Base-by-base conservation (phyloP, 2,888 invertebrate species). In the Caenorhabditis sinica region DNA sequence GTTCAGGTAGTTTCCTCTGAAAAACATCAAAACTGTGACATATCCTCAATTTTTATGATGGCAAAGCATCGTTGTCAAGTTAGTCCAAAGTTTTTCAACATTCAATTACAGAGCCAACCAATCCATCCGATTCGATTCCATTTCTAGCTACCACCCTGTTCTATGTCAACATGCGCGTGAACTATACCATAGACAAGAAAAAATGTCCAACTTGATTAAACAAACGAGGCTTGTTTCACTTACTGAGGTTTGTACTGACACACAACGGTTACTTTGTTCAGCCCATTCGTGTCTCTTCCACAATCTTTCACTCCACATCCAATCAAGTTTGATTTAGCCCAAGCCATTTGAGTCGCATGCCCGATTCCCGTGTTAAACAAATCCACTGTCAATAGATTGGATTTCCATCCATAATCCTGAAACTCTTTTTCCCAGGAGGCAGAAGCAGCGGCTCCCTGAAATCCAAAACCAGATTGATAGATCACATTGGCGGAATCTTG, bases 211-310 rank as follows among this genome's bases (percentile, higher is more conserved):
- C 15, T n/a, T 15, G 30, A n/a, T 45, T 28, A 4, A 49, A 49
- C 20, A 49, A 17, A 15, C 28, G 33, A 9, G 9, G 33, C 33
- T 4, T 49, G 51, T 68, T 33, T 58, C 53, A 73, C 80, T 76
- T n/a, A 82, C 74, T 51, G 85, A 25, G 75, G 72, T 61, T 77
- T 85, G 66, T 85, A 85, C 60, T 85, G 85, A 25, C 85, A 85
- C 3, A 85, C 85, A n/a, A 79, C 77, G 15, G 77, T 61, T 20
- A 85, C 82, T 45, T 85, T 85, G 73, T 85, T 80, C 73, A 75
- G 36, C n/a, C 71, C 71, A 45, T 76, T 82, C 23, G 45, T 40
- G 65, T 80, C 80, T 53, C 56, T 63, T 58, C 80, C 80, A 60
- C 80, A 80, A 33, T 80, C 56, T 49, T 80, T 80, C 45, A 76